These are phyloP conservation scores for Drosophila quinaria DNA, from an alignment of 2,888 invertebrate genomes.

Conservation along the genomic window DNA sequence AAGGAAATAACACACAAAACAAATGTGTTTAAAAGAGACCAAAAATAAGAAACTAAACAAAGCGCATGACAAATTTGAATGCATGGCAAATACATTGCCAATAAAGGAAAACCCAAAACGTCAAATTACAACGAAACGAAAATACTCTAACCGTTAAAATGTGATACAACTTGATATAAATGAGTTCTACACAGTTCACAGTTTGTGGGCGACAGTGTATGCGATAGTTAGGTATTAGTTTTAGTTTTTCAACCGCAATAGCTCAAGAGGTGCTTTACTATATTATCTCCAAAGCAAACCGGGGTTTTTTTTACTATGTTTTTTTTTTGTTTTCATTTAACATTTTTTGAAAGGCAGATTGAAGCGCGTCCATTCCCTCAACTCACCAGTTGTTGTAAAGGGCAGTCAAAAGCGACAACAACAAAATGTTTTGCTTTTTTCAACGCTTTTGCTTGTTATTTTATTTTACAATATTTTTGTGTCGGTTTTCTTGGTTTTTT, in stretches of 20 bases:
- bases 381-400: slow-evolving; percentile 18
- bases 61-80: slow-evolving; percentile 50
- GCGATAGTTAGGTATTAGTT: background rate
- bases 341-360: slow-evolving; percentile 47
- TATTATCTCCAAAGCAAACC: slow-evolving; percentile 4
- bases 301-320: background rate
- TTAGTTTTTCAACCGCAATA: background rate
- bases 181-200: slow-evolving; percentile 4
- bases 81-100: slow-evolving; percentile 43
- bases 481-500: slow-evolving; percentile 14
- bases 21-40: slow-evolving; percentile 33
- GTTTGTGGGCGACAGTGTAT: background rate
- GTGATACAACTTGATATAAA: background rate
- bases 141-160: slow-evolving; percentile 26
- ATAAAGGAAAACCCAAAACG: slow-evolving; percentile 26
- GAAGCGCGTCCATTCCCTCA: slow-evolving; percentile 32
- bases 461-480: slow-evolving; percentile 31
- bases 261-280: slow-evolving; percentile 9
- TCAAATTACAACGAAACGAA: slow-evolving; percentile 14
- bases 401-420: slow-evolving; percentile 28
- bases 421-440: background rate
- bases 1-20: slow-evolving; percentile 20
- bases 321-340: slow-evolving; percentile 1
- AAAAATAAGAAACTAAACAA: slow-evolving; percentile 41
- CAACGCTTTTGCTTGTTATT: slow-evolving; percentile 23